Base-by-base conservation (phyloP, 2,888 invertebrate genomes). In the Augochlorella aurata region DNA sequence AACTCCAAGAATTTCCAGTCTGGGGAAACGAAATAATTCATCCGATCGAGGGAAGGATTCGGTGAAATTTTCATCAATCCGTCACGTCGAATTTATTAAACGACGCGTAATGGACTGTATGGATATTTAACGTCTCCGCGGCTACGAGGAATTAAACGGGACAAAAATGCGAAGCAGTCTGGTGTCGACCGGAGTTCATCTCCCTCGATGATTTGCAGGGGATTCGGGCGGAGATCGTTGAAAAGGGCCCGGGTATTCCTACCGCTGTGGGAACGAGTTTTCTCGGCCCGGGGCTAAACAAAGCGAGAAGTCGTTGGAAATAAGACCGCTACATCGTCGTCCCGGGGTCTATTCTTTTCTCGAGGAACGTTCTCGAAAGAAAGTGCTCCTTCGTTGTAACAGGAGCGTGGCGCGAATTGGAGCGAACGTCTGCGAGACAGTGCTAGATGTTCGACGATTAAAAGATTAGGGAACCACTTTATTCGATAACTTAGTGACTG, bases 341-440 rank as follows among this genome's bases (percentile, higher is more conserved):
- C 38, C 52, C 44, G 12, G 8, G 5, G 67, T 80, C 74, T 68
- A 70, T 81, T 80, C 67, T 81, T 81, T 71, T 10, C 63, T 63
- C 58, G 44, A 68, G 47, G 29, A 71, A 74, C 29, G 18, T 63
- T 66, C 66, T 71, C 44, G 14, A 52, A 75, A 47, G 47, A 67
- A 58, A 70, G 38, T 16, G 44, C 54, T 14, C 38, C 49, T 61
- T 75, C 75, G 1, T 81, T 81, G 70, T 16, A 54, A 63, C 70
- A 21, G 47, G 75, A 50, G 18, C 63, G 58, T 38, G 47, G 29
- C 69, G 38, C n/a, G 79, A 79, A 81, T 81, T 81, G 73, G 73
- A 73, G 47, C 81, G 52, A 14, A 21, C 49, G 5, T 50, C 29
- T 18, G 24, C 50, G 52, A 21, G 54, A 63, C 63, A 58, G 8